Percentiles rank a stretch among this genome's conserved stretches.
Conservation (phyloP, 2,113 vertebrate genomes). For the Pseudopodoces humilis region DNA sequence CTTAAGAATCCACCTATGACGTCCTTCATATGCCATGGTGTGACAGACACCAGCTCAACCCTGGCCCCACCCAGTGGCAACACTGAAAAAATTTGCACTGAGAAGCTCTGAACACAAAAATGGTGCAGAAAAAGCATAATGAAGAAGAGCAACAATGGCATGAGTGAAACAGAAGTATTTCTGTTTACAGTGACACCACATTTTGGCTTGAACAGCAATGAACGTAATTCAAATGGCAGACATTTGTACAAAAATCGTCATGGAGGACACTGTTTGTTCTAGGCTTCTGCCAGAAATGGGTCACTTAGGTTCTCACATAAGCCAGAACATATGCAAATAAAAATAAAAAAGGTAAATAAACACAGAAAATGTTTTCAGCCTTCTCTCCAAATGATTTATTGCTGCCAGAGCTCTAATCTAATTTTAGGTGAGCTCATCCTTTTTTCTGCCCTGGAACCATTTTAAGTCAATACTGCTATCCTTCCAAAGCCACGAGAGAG, state of each 20-base stretch:
- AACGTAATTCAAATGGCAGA: background rate
- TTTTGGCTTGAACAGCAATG: background rate
- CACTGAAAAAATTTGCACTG: background rate
- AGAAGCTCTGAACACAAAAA: background rate
- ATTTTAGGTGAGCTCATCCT: slow-evolving; percentile 66
- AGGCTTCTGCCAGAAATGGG: background rate
- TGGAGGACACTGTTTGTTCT: background rate
- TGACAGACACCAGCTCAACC: background rate
- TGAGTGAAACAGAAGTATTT: background rate
- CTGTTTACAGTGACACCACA: background rate
- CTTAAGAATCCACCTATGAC: fast-evolving
- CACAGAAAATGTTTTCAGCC: background rate
- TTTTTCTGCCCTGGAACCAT: slow-evolving; percentile 50
- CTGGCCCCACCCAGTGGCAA: background rate
- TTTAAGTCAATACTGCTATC: slow-evolving; percentile 63
- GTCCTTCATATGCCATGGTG: fast-evolving
- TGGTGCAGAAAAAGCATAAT: background rate
- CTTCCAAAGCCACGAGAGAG: slow-evolving; percentile 15
- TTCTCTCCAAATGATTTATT: slow-evolving; percentile 48
- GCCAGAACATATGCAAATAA: background rate
- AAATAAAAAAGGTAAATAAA: background rate
- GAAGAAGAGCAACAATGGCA: background rate
- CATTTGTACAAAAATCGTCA: background rate
- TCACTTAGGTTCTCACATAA: background rate
- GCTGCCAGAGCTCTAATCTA: slow-evolving; percentile 49